Percentiles rank a stretch among this genome's conserved stretches.
Evolutionary conservation across 2,113 vertebrate genomes (phyloP).

Genomic region (Laticauda colubrina): DNA sequence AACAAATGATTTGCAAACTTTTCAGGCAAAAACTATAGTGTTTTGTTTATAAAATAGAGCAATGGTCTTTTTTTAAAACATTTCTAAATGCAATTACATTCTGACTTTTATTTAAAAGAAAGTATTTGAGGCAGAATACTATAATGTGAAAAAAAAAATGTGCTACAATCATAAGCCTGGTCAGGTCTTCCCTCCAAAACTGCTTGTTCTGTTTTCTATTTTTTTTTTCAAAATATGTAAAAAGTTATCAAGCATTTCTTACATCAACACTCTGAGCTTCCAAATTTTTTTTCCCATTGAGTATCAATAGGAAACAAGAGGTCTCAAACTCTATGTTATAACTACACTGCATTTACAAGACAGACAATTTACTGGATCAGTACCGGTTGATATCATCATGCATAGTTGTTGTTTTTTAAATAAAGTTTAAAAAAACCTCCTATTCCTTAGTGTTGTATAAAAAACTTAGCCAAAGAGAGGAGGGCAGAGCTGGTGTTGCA

Average conservation of each 20-base stretch:
- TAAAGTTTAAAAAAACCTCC: not conserved
- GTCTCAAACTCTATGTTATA: conserved; percentile 13
- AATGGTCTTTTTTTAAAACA: not conserved
- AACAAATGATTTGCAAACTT: not conserved
- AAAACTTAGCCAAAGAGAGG: not conserved
- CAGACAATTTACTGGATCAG: conserved; percentile 20
- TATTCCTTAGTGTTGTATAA: conserved; percentile 38
- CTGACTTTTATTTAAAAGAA: not conserved
- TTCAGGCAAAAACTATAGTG: not conserved
- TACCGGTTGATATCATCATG: conserved; percentile 25
- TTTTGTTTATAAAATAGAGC: not conserved
- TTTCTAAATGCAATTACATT: not conserved
- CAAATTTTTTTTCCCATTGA: not conserved
- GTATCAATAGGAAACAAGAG: not conserved
- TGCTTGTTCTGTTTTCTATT: not conserved
- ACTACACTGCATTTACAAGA: conserved; percentile 12
- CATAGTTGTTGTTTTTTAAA: conserved; percentile 1
- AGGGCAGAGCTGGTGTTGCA: no score
- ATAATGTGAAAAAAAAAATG: not conserved
- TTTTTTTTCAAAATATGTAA: not conserved
- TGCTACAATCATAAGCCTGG: not conserved
- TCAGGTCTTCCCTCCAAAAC: not conserved
- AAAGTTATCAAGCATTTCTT: not conserved
- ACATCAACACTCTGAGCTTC: not conserved
- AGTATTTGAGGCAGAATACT: not conserved